phyloP scores from a whole-genome alignment of 2,888 invertebrate species.

The Torymus aiolomorphi region DNA sequence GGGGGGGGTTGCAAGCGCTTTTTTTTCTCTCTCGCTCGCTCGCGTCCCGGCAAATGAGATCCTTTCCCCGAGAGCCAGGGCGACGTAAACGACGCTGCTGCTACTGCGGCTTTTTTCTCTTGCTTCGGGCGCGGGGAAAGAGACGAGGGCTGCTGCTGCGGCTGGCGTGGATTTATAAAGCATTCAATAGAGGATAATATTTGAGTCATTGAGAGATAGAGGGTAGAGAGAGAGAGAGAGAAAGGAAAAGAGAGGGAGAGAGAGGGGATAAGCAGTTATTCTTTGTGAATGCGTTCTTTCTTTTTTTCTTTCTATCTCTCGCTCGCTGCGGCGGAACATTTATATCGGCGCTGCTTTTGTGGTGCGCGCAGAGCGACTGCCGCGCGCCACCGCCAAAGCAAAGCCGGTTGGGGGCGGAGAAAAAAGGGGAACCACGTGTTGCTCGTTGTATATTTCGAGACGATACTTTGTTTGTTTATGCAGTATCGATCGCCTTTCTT shows the following conservation, averaged over 20 bases:
- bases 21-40: constrained; percentile 4
- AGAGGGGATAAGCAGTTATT: constrained; percentile 16
- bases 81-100: not conserved
- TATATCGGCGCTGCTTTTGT: no score
- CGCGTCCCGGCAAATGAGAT: constrained; percentile 44
- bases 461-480: no score
- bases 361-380: no score
- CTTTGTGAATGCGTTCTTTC: not conserved
- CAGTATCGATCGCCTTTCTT: not conserved
- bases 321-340: no score
- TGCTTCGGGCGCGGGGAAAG: not conserved
- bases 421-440: no score
- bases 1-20: not conserved
- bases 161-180: constrained; percentile 34
- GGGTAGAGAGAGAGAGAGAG: not conserved
- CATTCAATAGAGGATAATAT: constrained; percentile 43
- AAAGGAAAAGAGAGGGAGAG: constrained; percentile 20
- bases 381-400: no score
- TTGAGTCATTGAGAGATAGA: constrained; percentile 26
- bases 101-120: constrained; percentile 18
- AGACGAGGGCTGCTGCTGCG: not conserved
- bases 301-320: no score
- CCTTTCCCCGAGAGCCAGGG: constrained; percentile 25
- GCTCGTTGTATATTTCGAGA: no score
- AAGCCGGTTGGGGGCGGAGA: no score